phyloP scores from a whole-genome alignment of 2,113 vertebrate genomes.

The Eulemur rufifrons region DNA sequence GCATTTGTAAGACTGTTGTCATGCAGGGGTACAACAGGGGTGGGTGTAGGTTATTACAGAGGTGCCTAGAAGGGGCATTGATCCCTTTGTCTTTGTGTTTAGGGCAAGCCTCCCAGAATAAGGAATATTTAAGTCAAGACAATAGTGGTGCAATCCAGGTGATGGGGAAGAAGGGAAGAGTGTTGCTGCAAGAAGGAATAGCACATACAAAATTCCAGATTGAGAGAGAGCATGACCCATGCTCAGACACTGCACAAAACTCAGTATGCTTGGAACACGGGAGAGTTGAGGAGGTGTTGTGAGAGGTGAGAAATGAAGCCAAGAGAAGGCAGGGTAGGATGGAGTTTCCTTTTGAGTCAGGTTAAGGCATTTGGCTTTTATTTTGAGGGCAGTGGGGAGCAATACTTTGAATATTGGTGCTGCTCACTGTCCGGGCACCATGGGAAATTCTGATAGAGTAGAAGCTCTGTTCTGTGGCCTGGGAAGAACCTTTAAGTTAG shows the following conservation, averaged over 20 bases:
- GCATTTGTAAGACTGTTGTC: neutral
- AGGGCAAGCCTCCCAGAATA: neutral
- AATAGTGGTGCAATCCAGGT: neutral
- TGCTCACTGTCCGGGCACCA: neutral
- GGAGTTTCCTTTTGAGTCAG: neutral
- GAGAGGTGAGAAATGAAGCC: neutral
- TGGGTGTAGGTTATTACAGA: neutral
- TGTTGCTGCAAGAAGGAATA: neutral
- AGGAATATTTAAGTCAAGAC: neutral
- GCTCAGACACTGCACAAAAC: neutral
- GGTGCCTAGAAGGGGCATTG: neutral
- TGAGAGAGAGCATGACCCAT: neutral
- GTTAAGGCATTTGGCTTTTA: neutral
- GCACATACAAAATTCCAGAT: neutral
- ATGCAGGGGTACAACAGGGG: neutral
- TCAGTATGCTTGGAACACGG: neutral
- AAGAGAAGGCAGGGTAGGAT: neutral
- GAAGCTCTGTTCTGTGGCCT: neutral
- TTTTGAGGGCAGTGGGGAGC: neutral
- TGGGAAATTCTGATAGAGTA: neutral
- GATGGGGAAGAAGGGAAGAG: neutral
- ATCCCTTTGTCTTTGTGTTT: neutral
- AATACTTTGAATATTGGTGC: neutral
- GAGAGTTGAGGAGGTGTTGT: neutral
- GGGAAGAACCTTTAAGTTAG: neutral